These are phyloP conservation scores for Rhynchonycteris naso DNA, from an alignment of 2,797 vertebrate genomes.

Conservation along the genomic window DNA sequence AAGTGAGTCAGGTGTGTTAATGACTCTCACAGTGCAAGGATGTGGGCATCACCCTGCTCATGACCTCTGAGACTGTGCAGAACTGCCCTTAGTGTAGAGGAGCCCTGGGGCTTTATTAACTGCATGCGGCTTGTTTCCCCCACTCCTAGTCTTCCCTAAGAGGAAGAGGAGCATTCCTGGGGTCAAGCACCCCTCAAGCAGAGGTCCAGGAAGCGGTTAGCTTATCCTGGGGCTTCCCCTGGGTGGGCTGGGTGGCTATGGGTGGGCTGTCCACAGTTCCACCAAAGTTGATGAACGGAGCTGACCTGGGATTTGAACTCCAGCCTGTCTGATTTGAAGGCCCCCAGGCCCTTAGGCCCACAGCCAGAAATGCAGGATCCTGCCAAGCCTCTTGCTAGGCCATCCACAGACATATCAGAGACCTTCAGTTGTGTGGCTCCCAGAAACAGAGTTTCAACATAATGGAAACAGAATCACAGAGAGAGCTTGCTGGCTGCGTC, in stretches of 20 bases:
- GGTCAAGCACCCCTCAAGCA: background rate
- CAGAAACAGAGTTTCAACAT: background rate
- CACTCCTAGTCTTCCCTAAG: background rate
- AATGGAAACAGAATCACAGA: background rate
- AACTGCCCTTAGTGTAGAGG: rapidly evolving
- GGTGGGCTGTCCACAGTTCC: too few species aligned
- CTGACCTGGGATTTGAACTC: background rate
- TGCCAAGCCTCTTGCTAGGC: background rate
- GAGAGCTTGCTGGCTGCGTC: background rate
- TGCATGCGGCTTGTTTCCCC: background rate
- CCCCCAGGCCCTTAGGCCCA: background rate
- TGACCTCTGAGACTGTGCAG: background rate
- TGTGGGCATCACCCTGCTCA: background rate
- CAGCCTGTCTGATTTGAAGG: background rate
- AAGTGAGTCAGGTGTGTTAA: background rate
- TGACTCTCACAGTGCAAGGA: background rate
- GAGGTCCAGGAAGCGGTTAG: background rate
- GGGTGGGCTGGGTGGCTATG: background rate
- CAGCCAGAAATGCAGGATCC: background rate
- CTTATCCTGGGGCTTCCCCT: background rate
- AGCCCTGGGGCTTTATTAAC: background rate
- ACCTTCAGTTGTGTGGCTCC: background rate
- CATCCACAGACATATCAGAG: background rate
- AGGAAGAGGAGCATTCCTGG: background rate
- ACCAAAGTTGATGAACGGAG: background rate